Evolutionary conservation across 2,113 vertebrate genomes (phyloP).

Genomic region (Amphiprion ocellaris): DNA sequence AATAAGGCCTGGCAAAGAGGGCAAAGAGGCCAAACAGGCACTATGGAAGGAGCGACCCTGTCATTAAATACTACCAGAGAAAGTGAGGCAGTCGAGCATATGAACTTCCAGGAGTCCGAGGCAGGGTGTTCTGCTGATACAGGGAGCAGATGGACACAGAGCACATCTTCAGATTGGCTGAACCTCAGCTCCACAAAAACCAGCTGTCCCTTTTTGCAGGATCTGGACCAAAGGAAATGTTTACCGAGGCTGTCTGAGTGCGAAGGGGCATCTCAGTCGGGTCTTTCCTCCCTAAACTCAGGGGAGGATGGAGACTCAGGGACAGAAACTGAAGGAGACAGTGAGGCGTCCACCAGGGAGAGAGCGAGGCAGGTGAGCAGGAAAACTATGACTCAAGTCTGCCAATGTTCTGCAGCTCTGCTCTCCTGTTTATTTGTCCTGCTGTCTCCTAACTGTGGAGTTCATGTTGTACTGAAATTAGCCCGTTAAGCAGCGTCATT

Average conservation of each 20-base stretch:
- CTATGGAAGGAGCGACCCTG: background rate
- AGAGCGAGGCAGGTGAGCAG: slow-evolving; percentile 91
- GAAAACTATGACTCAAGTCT: background rate
- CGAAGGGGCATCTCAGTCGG: slow-evolving; percentile 81
- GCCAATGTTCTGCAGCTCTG: background rate
- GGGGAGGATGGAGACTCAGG: slow-evolving; percentile 91
- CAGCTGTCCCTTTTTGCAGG: slow-evolving; percentile 89
- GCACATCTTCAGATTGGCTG: slow-evolving; percentile 82
- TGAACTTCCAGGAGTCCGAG: slow-evolving; percentile 11
- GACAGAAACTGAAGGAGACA: slow-evolving; percentile 93
- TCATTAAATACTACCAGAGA: slow-evolving; percentile 47
- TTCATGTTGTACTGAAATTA: slow-evolving; percentile 11
- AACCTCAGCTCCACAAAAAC: slow-evolving; percentile 79
- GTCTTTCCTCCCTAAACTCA: slow-evolving; percentile 88
- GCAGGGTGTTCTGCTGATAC: slow-evolving; percentile 24
- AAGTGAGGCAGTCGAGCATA: slow-evolving; percentile 85
- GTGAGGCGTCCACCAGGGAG: slow-evolving; percentile 90
- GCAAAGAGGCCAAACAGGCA: background rate
- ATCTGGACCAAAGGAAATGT: slow-evolving; percentile 75
- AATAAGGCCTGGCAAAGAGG: slow-evolving; percentile 2
- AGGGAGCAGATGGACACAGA: slow-evolving; percentile 75
- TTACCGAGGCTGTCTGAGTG: slow-evolving; percentile 79
- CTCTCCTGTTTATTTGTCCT: background rate
- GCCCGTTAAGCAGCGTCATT: background rate
- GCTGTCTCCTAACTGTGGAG: background rate